Percentiles rank a stretch among this genome's conserved stretches.
Evolutionary conservation across 2,888 invertebrate species (phyloP).

Genomic region (Patella ulyssiponensis): DNA sequence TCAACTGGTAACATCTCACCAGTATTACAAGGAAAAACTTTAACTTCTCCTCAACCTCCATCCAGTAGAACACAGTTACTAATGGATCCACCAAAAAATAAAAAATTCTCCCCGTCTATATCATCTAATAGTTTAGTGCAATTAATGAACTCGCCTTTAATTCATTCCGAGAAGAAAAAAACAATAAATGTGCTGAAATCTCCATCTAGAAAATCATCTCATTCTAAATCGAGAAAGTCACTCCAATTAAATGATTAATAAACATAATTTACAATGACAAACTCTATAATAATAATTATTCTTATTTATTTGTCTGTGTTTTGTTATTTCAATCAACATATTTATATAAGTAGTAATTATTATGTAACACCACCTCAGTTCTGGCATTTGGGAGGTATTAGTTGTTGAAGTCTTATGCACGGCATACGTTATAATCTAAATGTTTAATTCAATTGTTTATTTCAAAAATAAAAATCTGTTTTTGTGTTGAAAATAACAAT

Average conservation of each 20-base stretch:
- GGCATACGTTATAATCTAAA: too few species aligned
- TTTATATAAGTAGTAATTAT: too few species aligned
- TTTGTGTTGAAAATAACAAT: too few species aligned
- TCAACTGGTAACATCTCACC: neutral
- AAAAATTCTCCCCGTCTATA: slow-evolving; percentile 56
- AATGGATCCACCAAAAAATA: slow-evolving; percentile 34
- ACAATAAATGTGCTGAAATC: neutral
- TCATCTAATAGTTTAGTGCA: slow-evolving; percentile 57
- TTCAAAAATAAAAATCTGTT: too few species aligned
- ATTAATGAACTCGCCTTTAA: slow-evolving; percentile 58
- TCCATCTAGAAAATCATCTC: neutral
- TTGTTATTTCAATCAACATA: too few species aligned
- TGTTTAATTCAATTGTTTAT: too few species aligned
- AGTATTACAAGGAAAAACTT: neutral
- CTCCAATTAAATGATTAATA: slow-evolving; percentile 16
- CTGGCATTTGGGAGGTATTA: too few species aligned
- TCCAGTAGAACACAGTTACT: neutral
- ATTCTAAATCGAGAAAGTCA: slow-evolving; percentile 22
- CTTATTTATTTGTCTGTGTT: too few species aligned
- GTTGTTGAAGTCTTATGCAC: too few species aligned
- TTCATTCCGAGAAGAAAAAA: slow-evolving; percentile 34
- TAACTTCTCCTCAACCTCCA: slow-evolving; percentile 11
- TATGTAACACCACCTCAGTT: too few species aligned
- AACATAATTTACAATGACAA: too few species aligned
- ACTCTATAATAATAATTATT: too few species aligned